Conservation (phyloP, 1,140 invertebrate genomes). For the Monochamus saltuarius region DNA sequence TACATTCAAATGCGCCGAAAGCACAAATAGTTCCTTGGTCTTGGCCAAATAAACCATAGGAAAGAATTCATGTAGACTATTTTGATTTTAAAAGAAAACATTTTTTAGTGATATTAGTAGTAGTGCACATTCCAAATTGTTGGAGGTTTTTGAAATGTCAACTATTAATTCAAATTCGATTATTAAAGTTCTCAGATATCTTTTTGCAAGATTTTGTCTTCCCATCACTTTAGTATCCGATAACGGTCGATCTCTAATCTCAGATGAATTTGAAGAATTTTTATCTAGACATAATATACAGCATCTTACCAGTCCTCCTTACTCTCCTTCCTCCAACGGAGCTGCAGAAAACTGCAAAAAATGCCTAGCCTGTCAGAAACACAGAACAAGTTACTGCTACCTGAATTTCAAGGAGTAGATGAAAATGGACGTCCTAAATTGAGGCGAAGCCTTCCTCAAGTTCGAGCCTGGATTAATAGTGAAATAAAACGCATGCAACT, state of each 20-base stretch:
- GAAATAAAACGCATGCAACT: too few relatives aligned
- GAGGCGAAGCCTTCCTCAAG: too few relatives aligned
- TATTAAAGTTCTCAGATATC: slow-evolving; percentile 15
- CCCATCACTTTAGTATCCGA: slow-evolving; percentile 19
- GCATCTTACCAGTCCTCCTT: slow-evolving; percentile 10
- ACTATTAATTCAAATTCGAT: slow-evolving; percentile 26
- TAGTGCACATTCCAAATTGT: slow-evolving; percentile 45
- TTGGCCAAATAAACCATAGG: slow-evolving; percentile 40
- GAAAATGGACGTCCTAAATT: too few relatives aligned
- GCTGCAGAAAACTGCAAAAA: slow-evolving; percentile 15
- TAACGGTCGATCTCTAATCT: slow-evolving; percentile 26
- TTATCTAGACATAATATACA: slow-evolving; percentile 3
- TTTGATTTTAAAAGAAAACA: slow-evolving; percentile 39
- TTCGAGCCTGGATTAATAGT: too few relatives aligned
- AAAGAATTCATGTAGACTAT: slow-evolving; percentile 46
- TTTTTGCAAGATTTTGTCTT: slow-evolving; percentile 26
- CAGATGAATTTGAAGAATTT: slow-evolving; percentile 31
- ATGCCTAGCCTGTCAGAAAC: too few relatives aligned
- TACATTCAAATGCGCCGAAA: not conserved
- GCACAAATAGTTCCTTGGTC: not conserved
- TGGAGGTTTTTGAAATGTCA: slow-evolving; percentile 32
- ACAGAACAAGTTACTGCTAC: too few relatives aligned
- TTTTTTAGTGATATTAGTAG: slow-evolving; percentile 36
- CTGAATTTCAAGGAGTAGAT: too few relatives aligned
- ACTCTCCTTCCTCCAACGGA: slow-evolving; percentile 14